Conservation (phyloP, 1,140 invertebrate species). For the Atta cephalotes region DNA sequence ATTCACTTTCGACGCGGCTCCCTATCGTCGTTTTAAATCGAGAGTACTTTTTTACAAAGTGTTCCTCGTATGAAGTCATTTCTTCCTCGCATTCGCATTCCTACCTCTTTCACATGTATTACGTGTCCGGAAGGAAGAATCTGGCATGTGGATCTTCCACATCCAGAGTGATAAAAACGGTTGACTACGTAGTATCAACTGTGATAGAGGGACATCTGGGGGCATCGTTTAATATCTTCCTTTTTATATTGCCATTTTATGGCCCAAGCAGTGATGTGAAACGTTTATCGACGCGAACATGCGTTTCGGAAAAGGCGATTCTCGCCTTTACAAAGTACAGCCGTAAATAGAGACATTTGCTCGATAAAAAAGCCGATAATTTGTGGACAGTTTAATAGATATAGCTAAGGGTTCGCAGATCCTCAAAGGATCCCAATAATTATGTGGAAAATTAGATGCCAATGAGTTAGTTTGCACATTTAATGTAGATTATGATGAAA, state of each 20-base stretch:
- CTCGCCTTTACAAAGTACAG: not conserved
- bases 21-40: not conserved
- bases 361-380: not conserved
- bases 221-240: constrained; percentile 23
- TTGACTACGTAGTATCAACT: constrained; percentile 19
- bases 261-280: not conserved
- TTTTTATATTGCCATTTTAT: constrained; percentile 45
- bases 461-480: no score
- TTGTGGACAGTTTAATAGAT: not conserved
- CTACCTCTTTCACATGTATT: not conserved
- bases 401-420: not conserved
- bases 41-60: not conserved
- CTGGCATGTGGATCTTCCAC: not conserved
- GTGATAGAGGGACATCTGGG: not conserved
- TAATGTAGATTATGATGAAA: no score
- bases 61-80: not conserved
- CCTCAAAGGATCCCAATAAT: not conserved
- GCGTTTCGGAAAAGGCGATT: not conserved
- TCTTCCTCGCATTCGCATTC: not conserved
- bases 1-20: constrained; percentile 22
- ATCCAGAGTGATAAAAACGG: constrained; percentile 30
- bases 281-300: constrained; percentile 19
- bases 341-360: not conserved
- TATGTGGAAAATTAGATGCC: no score
- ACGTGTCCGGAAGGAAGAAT: not conserved